phyloP scores from a whole-genome alignment of 2,797 vertebrate species.

The Clarias laeviceps region DNA sequence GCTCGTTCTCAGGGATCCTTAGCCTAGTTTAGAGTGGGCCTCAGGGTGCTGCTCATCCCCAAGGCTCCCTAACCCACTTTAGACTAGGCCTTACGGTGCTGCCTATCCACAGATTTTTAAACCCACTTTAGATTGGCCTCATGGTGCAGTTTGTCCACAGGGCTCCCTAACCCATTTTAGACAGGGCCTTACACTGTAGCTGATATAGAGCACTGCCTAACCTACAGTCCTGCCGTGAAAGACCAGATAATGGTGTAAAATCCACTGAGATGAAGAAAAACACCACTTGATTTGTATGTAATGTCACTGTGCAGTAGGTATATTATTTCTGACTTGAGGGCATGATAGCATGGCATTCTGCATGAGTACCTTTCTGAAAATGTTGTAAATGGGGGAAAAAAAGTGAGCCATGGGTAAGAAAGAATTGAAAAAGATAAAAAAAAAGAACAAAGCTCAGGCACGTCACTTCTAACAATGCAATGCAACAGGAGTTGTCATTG shows the following conservation, averaged over 20 bases:
- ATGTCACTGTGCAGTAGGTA: conserved; percentile 8
- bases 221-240: background rate
- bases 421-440: background rate
- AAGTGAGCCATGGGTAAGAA: background rate
- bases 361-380: background rate
- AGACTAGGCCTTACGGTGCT: conserved; percentile 13
- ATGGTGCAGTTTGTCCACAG: conserved; percentile 24
- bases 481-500: background rate
- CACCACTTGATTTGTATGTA: conserved; percentile 30
- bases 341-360: background rate
- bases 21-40: conserved; percentile 19
- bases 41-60: background rate
- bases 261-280: background rate
- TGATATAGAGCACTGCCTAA: background rate
- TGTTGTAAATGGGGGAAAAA: background rate
- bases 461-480: background rate
- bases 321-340: conserved; percentile 8
- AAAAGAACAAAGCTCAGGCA: background rate
- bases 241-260: background rate
- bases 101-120: conserved; percentile 28
- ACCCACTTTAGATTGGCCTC: conserved; percentile 16
- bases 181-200: background rate
- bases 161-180: conserved; percentile 12
- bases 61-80: background rate
- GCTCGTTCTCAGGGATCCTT: conserved; percentile 18